Conservation (phyloP, 64 coral and sea anemone genomes). For the Stichodactyla helianthus region DNA sequence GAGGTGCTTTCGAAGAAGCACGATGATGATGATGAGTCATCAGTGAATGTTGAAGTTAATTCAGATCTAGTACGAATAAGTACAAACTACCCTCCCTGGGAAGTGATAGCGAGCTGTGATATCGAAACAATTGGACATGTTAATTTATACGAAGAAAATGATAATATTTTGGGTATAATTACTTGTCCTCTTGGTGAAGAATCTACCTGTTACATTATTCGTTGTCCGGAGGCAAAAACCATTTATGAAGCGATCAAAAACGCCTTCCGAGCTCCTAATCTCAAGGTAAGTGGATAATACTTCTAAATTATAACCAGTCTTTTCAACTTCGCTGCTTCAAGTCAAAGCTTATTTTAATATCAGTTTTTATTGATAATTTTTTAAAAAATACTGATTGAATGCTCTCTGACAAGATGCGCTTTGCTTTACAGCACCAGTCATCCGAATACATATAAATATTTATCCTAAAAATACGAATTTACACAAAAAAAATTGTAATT, state of each 20-base stretch:
- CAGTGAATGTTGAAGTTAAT: slow-evolving; percentile 77
- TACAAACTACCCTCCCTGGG: slow-evolving; percentile 82
- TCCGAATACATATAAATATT: too few relatives aligned
- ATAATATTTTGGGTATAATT: slow-evolving; percentile 44
- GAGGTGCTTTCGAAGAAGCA: slow-evolving; percentile 58
- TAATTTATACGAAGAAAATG: slow-evolving; percentile 63
- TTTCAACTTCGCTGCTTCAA: too few relatives aligned
- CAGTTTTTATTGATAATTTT: too few relatives aligned
- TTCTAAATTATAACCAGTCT: too few relatives aligned
- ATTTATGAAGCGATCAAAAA: slow-evolving; percentile 66
- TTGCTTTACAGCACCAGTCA: too few relatives aligned
- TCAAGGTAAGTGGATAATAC: background rate
- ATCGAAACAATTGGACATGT: slow-evolving; percentile 66
- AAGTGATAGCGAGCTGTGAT: slow-evolving; percentile 79
- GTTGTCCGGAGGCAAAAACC: slow-evolving; percentile 38
- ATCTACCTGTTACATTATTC: slow-evolving; percentile 51
- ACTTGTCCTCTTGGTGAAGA: slow-evolving; percentile 35
- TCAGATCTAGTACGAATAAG: slow-evolving; percentile 83
- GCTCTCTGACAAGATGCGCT: too few relatives aligned
- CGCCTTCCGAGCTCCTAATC: slow-evolving; percentile 56
- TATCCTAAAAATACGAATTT: too few relatives aligned
- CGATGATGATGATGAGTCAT: slow-evolving; percentile 45
- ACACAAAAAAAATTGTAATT: too few relatives aligned
- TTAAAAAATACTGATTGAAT: too few relatives aligned
- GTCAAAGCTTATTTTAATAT: too few relatives aligned